Percentiles rank a stretch among this genome's conserved stretches.
phyloP scores from a whole-genome alignment of 2,797 vertebrate species.

The Sebastes minor region DNA sequence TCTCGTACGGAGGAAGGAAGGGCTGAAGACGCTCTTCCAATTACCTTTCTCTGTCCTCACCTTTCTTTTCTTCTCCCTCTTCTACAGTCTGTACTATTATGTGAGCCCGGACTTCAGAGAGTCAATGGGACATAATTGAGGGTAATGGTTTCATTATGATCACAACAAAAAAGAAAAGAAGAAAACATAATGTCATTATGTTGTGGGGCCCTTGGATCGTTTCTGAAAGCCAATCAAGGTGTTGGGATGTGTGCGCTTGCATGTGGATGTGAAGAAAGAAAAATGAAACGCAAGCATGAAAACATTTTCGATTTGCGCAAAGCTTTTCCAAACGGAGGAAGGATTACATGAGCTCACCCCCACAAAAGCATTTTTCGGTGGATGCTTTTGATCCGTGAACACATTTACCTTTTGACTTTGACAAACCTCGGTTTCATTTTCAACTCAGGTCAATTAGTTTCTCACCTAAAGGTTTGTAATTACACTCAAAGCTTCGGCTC shows the following conservation, averaged over 20 bases:
- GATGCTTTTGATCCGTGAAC: not conserved
- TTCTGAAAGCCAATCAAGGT: not conserved
- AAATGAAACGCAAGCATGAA: not conserved
- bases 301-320: not conserved
- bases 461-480: conserved; percentile 15
- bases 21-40: conserved; percentile 6
- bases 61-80: not conserved
- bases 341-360: not conserved
- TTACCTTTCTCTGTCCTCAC: conserved; percentile 29
- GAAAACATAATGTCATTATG: conserved; percentile 37
- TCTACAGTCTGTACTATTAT: not conserved
- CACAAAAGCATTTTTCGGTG: not conserved
- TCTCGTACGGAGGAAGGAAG: not conserved
- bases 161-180: not conserved
- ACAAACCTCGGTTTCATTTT: not conserved
- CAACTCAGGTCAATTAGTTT: conserved; percentile 10
- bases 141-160: not conserved
- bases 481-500: not conserved
- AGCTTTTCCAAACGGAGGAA: not conserved
- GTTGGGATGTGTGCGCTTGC: not conserved
- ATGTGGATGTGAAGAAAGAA: not conserved
- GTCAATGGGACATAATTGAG: not conserved
- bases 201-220: not conserved
- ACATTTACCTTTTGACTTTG: conserved; percentile 8
- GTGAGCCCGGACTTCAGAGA: not conserved